Evolutionary conservation across 2,888 invertebrate species (phyloP), one percentile per base, ranked within the genome.

Genomic region (Pomacea canaliculata): DNA sequence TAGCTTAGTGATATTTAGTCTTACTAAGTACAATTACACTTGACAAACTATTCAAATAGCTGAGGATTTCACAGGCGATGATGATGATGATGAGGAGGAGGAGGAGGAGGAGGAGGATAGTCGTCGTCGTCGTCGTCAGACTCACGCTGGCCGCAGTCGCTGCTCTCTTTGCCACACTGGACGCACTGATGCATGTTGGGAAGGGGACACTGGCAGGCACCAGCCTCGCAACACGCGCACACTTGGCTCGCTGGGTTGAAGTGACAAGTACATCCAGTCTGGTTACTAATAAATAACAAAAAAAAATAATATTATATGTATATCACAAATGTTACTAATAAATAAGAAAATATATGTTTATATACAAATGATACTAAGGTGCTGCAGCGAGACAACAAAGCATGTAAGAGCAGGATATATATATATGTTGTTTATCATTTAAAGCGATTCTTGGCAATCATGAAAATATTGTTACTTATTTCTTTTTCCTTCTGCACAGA

Each of bases 191-290:
- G 77, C 49, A 59, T 71, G 76, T 79, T 78, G 8, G 60, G 66
- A 27, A 51, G 56, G 19, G 60, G 76, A 80, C 83, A 83, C 63
- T 79, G 83, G 70, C 83, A 83, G 48, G 80, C 83, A n/a, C 76
- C 78, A 46, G 79, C 79, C 68, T 81, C 77, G 77, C 83, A 83
- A 63, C 83, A 83, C 27, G 83, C 83, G 69, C 83, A 83, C 65
- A 78, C 79, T 23, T 59, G 76, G 3, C 73, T 56, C 13, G 79
- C 56, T 18, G 70, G 66, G 65, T 79, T 78, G 68, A 76, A 78
- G 59, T 66, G 67, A 71, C 83, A 83, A 37, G 78, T 76, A 73
- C 82, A 83, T 12, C 81, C 82, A 1, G 78, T 78, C 19, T 69
- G 75, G 65, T 78, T 78, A 56, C 63, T 63, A 1, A 60, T 5